Percentiles rank a stretch among this genome's conserved stretches.
phyloP scores from a whole-genome alignment of 2,113 vertebrate genomes.

The Hiodon tergisus region DNA sequence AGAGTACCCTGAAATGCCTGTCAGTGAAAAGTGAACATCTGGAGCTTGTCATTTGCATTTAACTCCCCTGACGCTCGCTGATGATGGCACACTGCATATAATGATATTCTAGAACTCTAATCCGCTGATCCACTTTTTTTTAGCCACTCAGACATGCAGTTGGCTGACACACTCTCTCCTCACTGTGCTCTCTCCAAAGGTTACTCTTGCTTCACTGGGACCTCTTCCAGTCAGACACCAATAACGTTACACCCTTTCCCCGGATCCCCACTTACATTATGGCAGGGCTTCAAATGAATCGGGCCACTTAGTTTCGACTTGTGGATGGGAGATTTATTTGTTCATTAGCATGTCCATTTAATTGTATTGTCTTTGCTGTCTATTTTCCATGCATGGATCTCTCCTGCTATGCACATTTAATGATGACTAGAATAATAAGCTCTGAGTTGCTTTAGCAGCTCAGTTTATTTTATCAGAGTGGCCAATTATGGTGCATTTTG shows the following conservation, averaged over 20 bases:
- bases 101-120: background rate
- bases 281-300: background rate
- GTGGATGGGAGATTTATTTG: background rate
- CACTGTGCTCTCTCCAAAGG: background rate
- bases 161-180: background rate
- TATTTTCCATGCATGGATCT: background rate
- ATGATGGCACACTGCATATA: background rate
- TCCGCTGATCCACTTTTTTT: background rate
- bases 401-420: background rate
- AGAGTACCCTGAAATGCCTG: background rate
- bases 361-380: background rate
- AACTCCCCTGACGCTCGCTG: background rate
- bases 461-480: too few species aligned
- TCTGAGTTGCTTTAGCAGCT: too few species aligned
- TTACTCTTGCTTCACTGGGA: background rate
- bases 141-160: background rate
- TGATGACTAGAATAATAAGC: background rate
- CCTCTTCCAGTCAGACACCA: background rate
- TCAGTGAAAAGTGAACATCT: background rate
- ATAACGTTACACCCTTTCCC: too few species aligned
- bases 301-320: background rate
- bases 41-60: background rate
- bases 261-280: too few species aligned
- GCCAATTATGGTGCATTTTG: too few species aligned
- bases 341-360: background rate